Evolutionary conservation across 2,888 invertebrate species (phyloP).

Genomic region (Apamea sordens): DNA sequence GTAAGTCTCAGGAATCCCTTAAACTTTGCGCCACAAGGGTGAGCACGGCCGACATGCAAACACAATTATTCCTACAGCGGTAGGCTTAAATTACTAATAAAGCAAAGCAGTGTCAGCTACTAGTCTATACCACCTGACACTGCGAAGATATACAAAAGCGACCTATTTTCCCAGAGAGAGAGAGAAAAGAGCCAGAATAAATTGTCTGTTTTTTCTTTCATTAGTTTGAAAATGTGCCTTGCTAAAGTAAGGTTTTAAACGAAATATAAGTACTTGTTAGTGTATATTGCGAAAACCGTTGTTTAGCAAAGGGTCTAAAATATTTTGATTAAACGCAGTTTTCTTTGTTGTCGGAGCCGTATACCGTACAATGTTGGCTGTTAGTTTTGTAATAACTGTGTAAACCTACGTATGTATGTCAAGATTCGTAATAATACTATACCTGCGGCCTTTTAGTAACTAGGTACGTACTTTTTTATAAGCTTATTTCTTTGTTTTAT

Average conservation of each 20-base stretch:
- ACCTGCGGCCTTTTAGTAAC: neutral
- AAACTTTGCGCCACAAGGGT: constrained; percentile 49
- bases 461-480: neutral
- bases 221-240: constrained; percentile 45
- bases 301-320: constrained; percentile 29
- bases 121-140: constrained; percentile 50
- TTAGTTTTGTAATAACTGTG: constrained; percentile 25
- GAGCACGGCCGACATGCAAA: constrained; percentile 48
- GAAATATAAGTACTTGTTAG: constrained; percentile 46
- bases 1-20: constrained; percentile 42
- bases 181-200: constrained; percentile 51
- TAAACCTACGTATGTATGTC: neutral
- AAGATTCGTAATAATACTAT: neutral
- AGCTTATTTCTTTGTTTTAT: neutral
- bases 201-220: constrained; percentile 56
- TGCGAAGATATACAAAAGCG: constrained; percentile 52
- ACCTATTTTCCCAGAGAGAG: constrained; percentile 49
- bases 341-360: constrained; percentile 15
- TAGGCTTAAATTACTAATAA: constrained; percentile 55
- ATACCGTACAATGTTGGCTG: constrained; percentile 13
- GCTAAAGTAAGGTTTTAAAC: constrained; percentile 43
- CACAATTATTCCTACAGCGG: constrained; percentile 55
- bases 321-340: constrained; percentile 50
- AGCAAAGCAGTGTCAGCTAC: constrained; percentile 48
- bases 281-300: constrained; percentile 34